Base-by-base conservation (phyloP, 2,888 invertebrate genomes). In the Lordiphosa fenestrarum region DNA sequence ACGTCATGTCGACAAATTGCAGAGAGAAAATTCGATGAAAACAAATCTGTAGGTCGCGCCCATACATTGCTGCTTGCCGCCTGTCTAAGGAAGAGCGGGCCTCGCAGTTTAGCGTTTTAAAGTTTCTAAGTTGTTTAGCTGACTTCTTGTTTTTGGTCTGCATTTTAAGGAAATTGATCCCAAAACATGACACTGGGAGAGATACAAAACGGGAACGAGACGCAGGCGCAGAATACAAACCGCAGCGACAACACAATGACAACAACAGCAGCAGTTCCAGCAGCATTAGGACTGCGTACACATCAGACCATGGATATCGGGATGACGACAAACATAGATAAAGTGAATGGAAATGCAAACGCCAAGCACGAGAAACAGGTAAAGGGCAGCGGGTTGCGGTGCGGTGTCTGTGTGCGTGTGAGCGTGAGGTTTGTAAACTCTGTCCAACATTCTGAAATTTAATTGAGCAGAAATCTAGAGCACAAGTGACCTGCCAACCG, bases 291-390 rank as follows among this genome's bases (percentile, higher is more conserved):
- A 10, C 3, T 30, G 30, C 30, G 10, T 10, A 30, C 30, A 25
- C n/a, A 19, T 10, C 10, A 35, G 23, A 10, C 49, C 36, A 9
- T 9, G 7, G 48, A 38, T 19, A 37, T 37, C 15, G 52, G 37
- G 12, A n/a, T n/a, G n/a, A n/a, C 46, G 2, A 38, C 25, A 30
- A 37, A 33, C 12, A 38, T 38, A 19, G 53, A 46, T 15, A 53
- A 53, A 46, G 19, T 36, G 4, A 53, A 52, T 52, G 41, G 33
- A 9, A 53, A 52, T 52, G 41, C 25, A 25, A 52, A 36, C 52
- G 19, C 33, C n/a, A 52, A 52, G 35, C 36, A 35, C 10, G 35
- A 52, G 33, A 52, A 50, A 33, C 50, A 50, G 50, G 50, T 50
- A 50, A 50, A 33, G 21, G 47, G 21, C 36, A 12, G 30, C 10